Evolutionary conservation across 2,888 invertebrate genomes (phyloP), one percentile per base, ranked within the genome.

Genomic region (Nomada flava): DNA sequence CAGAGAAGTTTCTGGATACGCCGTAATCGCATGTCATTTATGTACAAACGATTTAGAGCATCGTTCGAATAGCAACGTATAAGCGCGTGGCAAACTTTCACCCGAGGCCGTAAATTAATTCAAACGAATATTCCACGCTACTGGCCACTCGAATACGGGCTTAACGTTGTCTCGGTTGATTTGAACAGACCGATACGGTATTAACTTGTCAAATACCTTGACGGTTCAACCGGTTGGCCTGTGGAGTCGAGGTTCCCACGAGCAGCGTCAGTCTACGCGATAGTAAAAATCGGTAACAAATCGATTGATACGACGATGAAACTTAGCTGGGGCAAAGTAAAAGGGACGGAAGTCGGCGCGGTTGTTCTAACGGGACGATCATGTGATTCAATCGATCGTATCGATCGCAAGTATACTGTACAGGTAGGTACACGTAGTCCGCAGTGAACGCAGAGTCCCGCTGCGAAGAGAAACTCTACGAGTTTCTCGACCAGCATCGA

Each of bases 191-290:
- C 55, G 29, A 47, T 53, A 23, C 23, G 53, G 62, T 63, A 63
- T 71, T 71, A 76, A 62, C 78, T 50, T 62, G 62, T 57, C 62
- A 63, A 68, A 78, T 68, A 77, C 53, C 67, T 78, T n/a, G 68
- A 68, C 60, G 55, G 55, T 68, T 63, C 55, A 26, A 52, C 47
- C 76, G 20, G 62, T 7, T 62, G 68, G 47, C 26, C 36, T 26
- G 13, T n/a, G 18, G 47, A 42, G n/a, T 42, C 47, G 67, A 42
- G 36, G 47, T 76, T 78, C 76, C 76, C 78, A 78, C 78, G 78
- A 18, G 7, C 20, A 11, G 18, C 44, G 26, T 15, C 62, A 36
- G 29, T 15, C 53, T 9, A 0, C 29, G 2, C 4, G 42, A 13
- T 10, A 7, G 2, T 20, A 20, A 74, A 65, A 26, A 75, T 78